A percentile compares a stretch with the other conserved stretches of the same genome.
Evolutionary conservation across 2,888 invertebrate genomes (phyloP).

Genomic region (Coleophora deauratella): DNA sequence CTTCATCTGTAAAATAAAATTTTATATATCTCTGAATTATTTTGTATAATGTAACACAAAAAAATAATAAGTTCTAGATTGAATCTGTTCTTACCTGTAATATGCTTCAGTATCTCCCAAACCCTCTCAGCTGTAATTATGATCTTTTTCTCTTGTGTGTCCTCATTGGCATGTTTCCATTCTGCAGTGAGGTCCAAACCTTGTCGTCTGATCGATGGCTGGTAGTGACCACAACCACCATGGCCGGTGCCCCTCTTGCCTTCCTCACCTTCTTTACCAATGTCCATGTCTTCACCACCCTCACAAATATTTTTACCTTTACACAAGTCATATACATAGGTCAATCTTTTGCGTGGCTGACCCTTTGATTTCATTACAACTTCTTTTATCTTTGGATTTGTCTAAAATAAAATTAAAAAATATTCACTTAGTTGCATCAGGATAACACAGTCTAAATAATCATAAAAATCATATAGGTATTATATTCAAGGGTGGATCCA

Average conservation of each 20-base stretch:
- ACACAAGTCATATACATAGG: constrained; percentile 97
- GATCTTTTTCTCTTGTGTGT: constrained; percentile 97
- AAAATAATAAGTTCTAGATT: too few relatives aligned
- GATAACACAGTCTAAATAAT: not conserved
- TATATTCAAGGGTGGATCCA: not conserved
- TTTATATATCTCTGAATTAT: too few relatives aligned
- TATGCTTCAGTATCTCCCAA: constrained; percentile 96
- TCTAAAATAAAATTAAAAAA: constrained; percentile 61
- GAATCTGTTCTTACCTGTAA: constrained; percentile 71
- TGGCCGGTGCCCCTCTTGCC: constrained; percentile 78
- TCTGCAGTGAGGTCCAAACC: constrained; percentile 97
- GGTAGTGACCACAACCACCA: constrained; percentile 98
- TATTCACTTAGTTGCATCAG: constrained; percentile 6
- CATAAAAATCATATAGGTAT: too few relatives aligned
- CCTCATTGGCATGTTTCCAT: constrained; percentile 99
- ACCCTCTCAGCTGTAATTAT: constrained; percentile 95
- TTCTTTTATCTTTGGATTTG: constrained; percentile 94
- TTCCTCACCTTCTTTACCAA: constrained; percentile 84
- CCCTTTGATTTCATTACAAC: constrained; percentile 97
- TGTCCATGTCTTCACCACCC: constrained; percentile 98
- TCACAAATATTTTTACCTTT: constrained; percentile 99
- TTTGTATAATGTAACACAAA: too few relatives aligned
- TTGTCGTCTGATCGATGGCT: constrained; percentile 91
- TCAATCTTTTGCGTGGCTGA: constrained; percentile 94
- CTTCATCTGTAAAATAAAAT: constrained; percentile 81